These are phyloP conservation scores for Varecia variegata DNA, from an alignment of 2,797 vertebrate genomes.

Conservation along the genomic window DNA sequence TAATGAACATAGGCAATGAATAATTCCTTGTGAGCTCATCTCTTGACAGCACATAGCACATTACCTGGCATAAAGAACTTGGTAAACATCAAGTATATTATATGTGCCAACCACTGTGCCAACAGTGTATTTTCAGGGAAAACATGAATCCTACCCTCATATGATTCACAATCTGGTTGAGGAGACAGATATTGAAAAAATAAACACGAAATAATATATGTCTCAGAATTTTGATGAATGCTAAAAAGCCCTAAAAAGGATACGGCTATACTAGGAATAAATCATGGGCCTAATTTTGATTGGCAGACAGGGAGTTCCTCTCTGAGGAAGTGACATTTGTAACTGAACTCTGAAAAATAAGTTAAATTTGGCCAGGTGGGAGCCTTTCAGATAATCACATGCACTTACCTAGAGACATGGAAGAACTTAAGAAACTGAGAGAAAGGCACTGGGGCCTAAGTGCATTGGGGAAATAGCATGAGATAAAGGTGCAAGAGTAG, in stretches of 20 bases:
- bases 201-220: not conserved
- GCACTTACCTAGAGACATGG: not conserved
- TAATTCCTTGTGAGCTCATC: not conserved
- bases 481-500: not conserved
- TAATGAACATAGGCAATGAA: not conserved
- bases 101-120: not conserved
- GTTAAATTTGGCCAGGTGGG: not conserved
- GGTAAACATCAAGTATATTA: not conserved
- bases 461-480: not conserved
- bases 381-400: not conserved
- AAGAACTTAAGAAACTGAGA: not conserved
- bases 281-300: not conserved
- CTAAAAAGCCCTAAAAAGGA: not conserved
- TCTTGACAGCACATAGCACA: not conserved
- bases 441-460: not conserved
- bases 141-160: not conserved
- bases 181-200: not conserved
- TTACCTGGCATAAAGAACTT: not conserved
- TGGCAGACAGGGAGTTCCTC: not conserved
- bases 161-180: not conserved
- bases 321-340: not conserved
- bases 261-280: not conserved
- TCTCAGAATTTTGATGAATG: slow-evolving; percentile 3
- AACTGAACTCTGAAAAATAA: not conserved
- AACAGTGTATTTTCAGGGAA: not conserved